These are phyloP conservation scores for Shargacucullia verbasci DNA, from an alignment of 2,888 invertebrate genomes.

Conservation along the genomic window DNA sequence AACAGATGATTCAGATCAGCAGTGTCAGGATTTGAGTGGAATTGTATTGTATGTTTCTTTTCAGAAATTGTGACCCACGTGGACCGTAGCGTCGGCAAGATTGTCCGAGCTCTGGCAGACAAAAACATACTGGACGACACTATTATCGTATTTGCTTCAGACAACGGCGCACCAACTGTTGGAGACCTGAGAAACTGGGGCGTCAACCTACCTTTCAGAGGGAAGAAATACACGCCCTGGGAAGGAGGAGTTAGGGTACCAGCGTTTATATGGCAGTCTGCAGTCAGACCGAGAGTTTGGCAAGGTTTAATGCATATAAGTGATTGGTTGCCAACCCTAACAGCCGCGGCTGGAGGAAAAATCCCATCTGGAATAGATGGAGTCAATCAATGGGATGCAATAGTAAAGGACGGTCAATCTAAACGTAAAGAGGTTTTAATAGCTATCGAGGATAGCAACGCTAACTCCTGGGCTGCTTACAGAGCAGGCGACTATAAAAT, in stretches of 20 bases:
- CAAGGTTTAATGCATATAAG: constrained; percentile 92
- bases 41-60: background rate
- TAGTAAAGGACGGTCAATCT: constrained; percentile 82
- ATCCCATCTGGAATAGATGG: constrained; percentile 89
- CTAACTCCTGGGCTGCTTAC: constrained; percentile 86
- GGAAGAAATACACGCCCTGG: constrained; percentile 94
- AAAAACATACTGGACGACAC: constrained; percentile 93
- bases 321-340: constrained; percentile 95
- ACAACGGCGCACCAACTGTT: constrained; percentile 95
- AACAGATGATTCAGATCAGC: too few species aligned
- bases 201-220: constrained; percentile 93
- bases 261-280: constrained; percentile 91
- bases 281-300: constrained; percentile 90
- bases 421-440: constrained; percentile 89
- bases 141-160: constrained; percentile 95
- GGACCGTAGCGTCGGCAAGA: constrained; percentile 94
- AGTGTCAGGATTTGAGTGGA: too few species aligned
- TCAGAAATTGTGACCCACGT: constrained; percentile 92
- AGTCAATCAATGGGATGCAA: constrained; percentile 91
- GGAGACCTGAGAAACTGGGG: constrained; percentile 93
- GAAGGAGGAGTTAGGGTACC: constrained; percentile 95
- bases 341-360: constrained; percentile 77
- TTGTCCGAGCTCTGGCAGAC: constrained; percentile 91
- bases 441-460: constrained; percentile 87
- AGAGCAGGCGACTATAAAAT: constrained; percentile 91